A percentile compares a stretch with the other conserved stretches of the same genome.
These are phyloP conservation scores for Amphiprion clarkii DNA, from an alignment of 2,797 vertebrate genomes.

Conservation along the genomic window DNA sequence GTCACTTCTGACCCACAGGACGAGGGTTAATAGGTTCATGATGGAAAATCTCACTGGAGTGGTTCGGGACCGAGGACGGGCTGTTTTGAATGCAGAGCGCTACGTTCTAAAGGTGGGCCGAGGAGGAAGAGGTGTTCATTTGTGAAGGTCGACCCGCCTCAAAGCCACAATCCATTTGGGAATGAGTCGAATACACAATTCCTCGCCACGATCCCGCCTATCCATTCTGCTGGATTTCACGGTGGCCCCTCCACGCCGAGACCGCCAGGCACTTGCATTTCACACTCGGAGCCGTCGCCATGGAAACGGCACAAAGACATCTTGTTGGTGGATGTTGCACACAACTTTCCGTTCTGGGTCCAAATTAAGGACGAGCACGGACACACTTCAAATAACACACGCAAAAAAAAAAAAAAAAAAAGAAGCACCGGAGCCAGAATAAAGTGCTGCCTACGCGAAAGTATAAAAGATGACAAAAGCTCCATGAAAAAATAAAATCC, in stretches of 20 bases:
- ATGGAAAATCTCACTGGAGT: conserved; percentile 54
- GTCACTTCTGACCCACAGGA: too few species aligned
- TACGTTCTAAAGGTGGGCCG: conserved; percentile 48
- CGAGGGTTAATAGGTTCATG: conserved; percentile 35
- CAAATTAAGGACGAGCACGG: conserved; percentile 55
- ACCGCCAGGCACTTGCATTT: conserved; percentile 64
- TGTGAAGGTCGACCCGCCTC: conserved; percentile 68
- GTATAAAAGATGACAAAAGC: background rate
- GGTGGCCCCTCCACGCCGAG: conserved; percentile 49
- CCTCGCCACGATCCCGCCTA: conserved; percentile 50
- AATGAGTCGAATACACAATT: conserved; percentile 71
- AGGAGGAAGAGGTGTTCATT: conserved; percentile 72
- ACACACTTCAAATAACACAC: conserved; percentile 36
- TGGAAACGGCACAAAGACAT: conserved; percentile 78
- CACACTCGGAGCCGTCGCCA: conserved; percentile 66
- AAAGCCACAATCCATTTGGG: conserved; percentile 61
- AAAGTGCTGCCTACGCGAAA: background rate
- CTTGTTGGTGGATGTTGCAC: conserved; percentile 57
- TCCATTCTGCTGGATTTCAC: conserved; percentile 71
- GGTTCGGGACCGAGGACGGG: conserved; percentile 11
- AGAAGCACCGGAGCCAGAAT: background rate
- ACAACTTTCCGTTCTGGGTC: conserved; percentile 59
- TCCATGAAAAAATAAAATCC: background rate
- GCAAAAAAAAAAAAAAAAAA: background rate
- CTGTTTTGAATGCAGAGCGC: conserved; percentile 62